These are phyloP conservation scores for Hoplias malabaricus DNA, from an alignment of 2,113 vertebrate genomes.

Conservation along the genomic window DNA sequence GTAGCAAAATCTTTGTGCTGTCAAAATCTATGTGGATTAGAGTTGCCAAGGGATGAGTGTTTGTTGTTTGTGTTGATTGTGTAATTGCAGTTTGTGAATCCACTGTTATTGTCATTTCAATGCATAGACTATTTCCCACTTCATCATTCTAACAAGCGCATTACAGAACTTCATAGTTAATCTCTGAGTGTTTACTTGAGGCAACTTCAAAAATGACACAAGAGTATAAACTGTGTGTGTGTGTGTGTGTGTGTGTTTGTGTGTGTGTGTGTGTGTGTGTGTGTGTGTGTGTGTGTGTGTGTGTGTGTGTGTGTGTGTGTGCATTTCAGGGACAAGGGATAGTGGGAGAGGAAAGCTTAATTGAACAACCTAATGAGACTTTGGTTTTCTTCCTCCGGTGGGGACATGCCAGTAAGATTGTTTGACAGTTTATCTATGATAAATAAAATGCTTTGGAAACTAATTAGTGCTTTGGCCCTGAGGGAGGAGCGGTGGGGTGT, in stretches of 20 bases:
- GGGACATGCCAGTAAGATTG: slow-evolving; percentile 75
- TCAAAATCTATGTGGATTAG: neutral
- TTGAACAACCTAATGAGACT: slow-evolving; percentile 79
- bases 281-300: neutral
- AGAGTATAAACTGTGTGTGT: neutral
- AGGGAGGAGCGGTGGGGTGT: slow-evolving; percentile 61
- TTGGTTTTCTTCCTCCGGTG: slow-evolving; percentile 73
- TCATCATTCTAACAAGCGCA: neutral
- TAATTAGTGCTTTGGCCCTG: slow-evolving; percentile 70
- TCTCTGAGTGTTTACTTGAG: slow-evolving; percentile 4
- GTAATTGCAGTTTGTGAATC: neutral
- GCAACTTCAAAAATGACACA: slow-evolving; percentile 25
- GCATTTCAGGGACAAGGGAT: slow-evolving; percentile 49
- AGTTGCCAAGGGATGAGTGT: neutral
- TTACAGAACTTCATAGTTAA: neutral
- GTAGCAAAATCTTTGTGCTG: no score
- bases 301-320: neutral
- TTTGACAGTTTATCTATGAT: slow-evolving; percentile 81
- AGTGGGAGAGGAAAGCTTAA: slow-evolving; percentile 73
- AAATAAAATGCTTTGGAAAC: slow-evolving; percentile 79
- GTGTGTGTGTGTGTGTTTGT: slow-evolving; percentile 1
- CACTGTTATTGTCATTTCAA: neutral
- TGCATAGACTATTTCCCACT: neutral
- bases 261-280: slow-evolving; percentile 9
- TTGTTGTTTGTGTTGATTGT: neutral